Base-by-base conservation (phyloP, 2,888 invertebrate species). In the Drosophila suboccidentalis region DNA sequence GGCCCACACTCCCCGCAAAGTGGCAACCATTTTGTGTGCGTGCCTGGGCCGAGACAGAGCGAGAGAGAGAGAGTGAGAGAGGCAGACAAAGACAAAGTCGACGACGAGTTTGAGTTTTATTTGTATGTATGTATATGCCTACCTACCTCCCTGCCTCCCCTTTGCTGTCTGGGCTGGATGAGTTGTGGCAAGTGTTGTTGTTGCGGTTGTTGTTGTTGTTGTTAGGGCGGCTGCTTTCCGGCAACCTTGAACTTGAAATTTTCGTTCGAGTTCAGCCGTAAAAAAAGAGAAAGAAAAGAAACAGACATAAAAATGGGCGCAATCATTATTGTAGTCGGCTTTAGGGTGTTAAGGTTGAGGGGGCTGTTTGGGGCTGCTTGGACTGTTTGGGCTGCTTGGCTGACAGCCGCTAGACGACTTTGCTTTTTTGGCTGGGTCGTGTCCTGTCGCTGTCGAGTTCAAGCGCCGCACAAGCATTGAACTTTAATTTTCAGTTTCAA, bases 221-320 rank as follows among this genome's bases (percentile, higher is more conserved):
- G 51, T 50, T 62, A 49, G 70, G 74, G 64, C 63, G 69, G 71
- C 73, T 73, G 73, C 79, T 89, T 87, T 82, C 87, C 89, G 87
- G 81, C 87, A 87, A 91, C 91, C 91, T 91, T 91, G 91, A 91
- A 91, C 91, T 91, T 91, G 91, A 90, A 90, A 89, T 80, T 87
- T 87, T 81, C 78, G 82, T 77, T 76, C 80, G 82, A 82, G 87
- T 85, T 85, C 78, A 51, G 74, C 71, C 77, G 77, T 69, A 76
- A 70, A 68, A 60, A 51, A 11, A 57, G 1, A 26, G 19, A 19
- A 19, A 77, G 72, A 65, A 60, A 34, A 11, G 62, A 77, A 75
- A 72, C 71, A 76, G 80, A 80, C 76, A 73, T 76, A 34, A 64
- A 75, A 76, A 76, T 76, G 80, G 69, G 61, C 80, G 59, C 75